Evolutionary conservation across 2,888 invertebrate genomes (phyloP).

Genomic region (Meghimatium bilineatum): DNA sequence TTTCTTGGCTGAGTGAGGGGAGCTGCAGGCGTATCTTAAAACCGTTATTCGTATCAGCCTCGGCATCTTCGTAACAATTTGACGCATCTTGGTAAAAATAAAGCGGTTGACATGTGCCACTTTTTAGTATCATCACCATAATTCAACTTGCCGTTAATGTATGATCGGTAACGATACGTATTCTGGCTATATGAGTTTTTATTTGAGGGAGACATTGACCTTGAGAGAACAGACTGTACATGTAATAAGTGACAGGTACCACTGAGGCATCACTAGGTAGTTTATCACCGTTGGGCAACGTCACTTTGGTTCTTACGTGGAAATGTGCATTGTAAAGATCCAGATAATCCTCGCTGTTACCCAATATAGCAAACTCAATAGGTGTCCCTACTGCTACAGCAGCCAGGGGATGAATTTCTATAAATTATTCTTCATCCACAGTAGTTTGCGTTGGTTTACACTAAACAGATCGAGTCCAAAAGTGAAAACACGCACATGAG

Average conservation of each 20-base stretch:
- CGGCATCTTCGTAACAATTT: no score
- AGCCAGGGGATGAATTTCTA: background rate
- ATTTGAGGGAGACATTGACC: background rate
- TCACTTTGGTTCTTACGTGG: background rate
- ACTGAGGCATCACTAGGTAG: background rate
- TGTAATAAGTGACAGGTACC: background rate
- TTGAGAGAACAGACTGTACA: background rate
- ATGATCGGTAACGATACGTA: no score
- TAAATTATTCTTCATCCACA: background rate
- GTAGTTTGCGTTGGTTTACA: slow-evolving; percentile 27
- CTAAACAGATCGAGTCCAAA: slow-evolving; percentile 46
- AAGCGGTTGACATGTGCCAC: no score
- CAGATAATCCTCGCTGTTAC: background rate
- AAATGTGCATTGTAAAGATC: background rate
- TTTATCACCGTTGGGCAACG: background rate
- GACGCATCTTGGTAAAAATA: no score
- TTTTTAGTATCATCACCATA: no score
- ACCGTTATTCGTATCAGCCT: no score
- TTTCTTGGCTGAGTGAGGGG: no score
- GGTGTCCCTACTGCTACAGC: background rate
- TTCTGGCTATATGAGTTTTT: background rate
- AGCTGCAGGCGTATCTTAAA: no score
- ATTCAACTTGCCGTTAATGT: no score
- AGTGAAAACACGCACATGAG: slow-evolving; percentile 16
- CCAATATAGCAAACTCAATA: background rate